Evolutionary conservation across 1,140 invertebrate genomes (phyloP).

Genomic region (Drosophila nikananu): DNA sequence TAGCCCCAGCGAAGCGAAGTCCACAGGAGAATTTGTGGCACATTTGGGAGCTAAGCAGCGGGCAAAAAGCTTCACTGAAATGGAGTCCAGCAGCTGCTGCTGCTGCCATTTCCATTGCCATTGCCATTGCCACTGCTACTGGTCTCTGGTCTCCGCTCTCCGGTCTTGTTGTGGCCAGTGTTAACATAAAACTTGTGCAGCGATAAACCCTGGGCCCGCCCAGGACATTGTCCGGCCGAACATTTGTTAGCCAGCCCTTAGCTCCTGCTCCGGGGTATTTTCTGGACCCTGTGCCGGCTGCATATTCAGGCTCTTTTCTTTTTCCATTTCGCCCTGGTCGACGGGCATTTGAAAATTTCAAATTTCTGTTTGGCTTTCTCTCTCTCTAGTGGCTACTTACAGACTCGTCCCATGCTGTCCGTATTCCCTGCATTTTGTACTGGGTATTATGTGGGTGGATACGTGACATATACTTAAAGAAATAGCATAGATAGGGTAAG

Average conservation of each 20-base stretch:
- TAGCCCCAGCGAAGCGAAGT: conserved; percentile 4
- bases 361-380: conserved; percentile 34
- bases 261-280: conserved; percentile 11
- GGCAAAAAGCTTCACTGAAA: conserved; percentile 32
- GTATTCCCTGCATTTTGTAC: background rate
- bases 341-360: conserved; percentile 52
- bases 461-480: too few relatives aligned
- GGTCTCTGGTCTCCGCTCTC: conserved; percentile 7
- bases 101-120: conserved; percentile 7
- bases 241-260: conserved; percentile 41
- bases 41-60: conserved; percentile 74
- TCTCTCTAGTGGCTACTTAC: conserved; percentile 58
- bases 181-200: conserved; percentile 64
- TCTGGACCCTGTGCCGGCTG: conserved; percentile 4
- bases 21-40: conserved; percentile 61
- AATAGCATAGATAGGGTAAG: background rate
- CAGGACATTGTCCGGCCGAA: conserved; percentile 44
- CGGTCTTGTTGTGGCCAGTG: conserved; percentile 57
- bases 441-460: background rate
- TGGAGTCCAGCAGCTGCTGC: conserved; percentile 20
- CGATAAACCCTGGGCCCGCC: conserved; percentile 55
- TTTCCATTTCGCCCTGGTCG: conserved; percentile 33
- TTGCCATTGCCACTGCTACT: conserved; percentile 17
- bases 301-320: conserved; percentile 55
- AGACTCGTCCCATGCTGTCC: conserved; percentile 24